phyloP scores from a whole-genome alignment of 2,113 vertebrate species.

The Mungos mungo region DNA sequence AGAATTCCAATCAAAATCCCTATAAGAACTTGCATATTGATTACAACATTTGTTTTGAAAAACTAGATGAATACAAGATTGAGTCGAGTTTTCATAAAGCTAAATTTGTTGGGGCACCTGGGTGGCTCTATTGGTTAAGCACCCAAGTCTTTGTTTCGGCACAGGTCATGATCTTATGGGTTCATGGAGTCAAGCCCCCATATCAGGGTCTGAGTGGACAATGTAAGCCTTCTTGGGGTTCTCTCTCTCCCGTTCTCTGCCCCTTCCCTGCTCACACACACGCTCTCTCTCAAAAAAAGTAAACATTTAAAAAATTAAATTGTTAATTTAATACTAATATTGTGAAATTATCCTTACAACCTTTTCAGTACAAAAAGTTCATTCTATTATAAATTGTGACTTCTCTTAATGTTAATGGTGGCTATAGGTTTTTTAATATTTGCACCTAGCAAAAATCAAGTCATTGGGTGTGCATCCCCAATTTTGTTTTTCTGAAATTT shows the following conservation, averaged over 20 bases:
- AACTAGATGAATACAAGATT: background rate
- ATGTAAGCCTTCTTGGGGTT: no score
- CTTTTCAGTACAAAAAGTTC: background rate
- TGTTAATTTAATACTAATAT: slow-evolving; percentile 13
- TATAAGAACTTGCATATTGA: background rate
- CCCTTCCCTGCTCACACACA: no score
- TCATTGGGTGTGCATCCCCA: background rate
- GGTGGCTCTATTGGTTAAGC: no score
- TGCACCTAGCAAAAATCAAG: background rate
- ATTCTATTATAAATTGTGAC: background rate
- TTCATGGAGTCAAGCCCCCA: no score
- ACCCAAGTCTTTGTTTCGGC: no score
- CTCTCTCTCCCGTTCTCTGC: no score
- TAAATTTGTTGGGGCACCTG: background rate
- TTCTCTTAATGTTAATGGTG: background rate
- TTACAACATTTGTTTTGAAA: background rate
- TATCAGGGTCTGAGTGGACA: no score
- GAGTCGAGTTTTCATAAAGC: background rate
- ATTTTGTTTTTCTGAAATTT: background rate
- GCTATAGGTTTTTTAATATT: background rate
- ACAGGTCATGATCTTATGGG: no score
- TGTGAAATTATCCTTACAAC: background rate
- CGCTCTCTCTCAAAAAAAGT: no score
- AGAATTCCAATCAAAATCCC: background rate
- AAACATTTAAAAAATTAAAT: background rate